A percentile compares a stretch with the other conserved stretches of the same genome.
phyloP scores from a whole-genome alignment of 2,797 vertebrate genomes.

The Periophthalmus magnuspinnatus region DNA sequence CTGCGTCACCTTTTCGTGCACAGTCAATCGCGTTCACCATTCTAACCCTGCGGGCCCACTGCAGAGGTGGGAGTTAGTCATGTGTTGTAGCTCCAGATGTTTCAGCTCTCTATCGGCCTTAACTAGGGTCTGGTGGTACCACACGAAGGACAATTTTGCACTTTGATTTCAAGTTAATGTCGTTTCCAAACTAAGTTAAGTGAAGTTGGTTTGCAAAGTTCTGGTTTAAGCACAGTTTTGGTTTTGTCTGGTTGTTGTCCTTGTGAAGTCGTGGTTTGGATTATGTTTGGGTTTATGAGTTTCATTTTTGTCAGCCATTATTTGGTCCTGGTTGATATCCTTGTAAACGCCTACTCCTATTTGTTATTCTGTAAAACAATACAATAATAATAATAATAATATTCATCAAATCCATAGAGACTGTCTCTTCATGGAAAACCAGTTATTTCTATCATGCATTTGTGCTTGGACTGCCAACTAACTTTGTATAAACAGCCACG shows the following conservation, averaged over 20 bases:
- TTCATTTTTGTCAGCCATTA: not conserved
- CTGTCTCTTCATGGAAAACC: no score
- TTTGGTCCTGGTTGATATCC: not conserved
- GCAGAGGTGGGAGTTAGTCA: constrained; percentile 17
- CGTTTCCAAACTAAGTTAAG: no score
- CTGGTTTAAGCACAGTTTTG: not conserved
- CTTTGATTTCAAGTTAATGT: not conserved
- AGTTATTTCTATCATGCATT: no score
- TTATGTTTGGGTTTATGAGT: not conserved
- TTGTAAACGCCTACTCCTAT: no score
- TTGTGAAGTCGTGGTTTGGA: not conserved
- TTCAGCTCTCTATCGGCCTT: not conserved
- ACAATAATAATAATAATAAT: no score
- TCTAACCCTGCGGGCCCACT: constrained; percentile 17
- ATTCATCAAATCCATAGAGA: no score
- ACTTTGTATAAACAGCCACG: no score
- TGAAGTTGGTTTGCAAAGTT: not conserved
- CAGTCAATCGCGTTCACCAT: constrained; percentile 38
- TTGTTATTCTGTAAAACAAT: no score
- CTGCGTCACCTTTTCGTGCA: constrained; percentile 23
- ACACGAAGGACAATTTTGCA: not conserved
- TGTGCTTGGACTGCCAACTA: no score
- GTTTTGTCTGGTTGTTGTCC: not conserved
- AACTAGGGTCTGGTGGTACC: not conserved
- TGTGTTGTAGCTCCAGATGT: constrained; percentile 40